Evolutionary conservation across 2,888 invertebrate species (phyloP).

Genomic region (Phorcus lineatus): DNA sequence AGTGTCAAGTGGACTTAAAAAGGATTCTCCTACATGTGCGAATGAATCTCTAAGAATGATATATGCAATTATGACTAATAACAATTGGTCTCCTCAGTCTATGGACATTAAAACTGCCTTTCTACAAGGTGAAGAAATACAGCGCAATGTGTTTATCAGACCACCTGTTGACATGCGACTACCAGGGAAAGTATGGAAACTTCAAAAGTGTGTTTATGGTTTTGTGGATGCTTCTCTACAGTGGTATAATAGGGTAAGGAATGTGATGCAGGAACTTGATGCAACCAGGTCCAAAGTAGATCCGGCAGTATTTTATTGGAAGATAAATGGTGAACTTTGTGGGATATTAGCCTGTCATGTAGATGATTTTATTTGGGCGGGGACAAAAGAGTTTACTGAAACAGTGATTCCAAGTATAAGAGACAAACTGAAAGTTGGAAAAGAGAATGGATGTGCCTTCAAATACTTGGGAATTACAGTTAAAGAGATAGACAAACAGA

Average conservation of each 20-base stretch:
- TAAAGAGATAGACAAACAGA: not conserved
- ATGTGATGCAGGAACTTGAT: not conserved
- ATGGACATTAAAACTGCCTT: conserved; percentile 8
- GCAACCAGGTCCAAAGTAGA: not conserved
- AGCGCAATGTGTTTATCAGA: not conserved
- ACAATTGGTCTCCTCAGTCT: not conserved
- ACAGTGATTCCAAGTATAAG: conserved; percentile 15
- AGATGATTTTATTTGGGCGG: conserved; percentile 29
- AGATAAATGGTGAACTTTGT: not conserved
- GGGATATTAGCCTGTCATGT: conserved; percentile 31
- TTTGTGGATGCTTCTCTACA: conserved; percentile 28
- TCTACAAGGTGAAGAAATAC: conserved; percentile 14
- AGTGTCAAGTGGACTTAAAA: not conserved
- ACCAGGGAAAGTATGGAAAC: not conserved
- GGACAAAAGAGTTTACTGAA: conserved; percentile 7
- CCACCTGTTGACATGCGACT: conserved; percentile 4
- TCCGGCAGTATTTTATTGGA: conserved; percentile 29
- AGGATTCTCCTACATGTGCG: conserved; percentile 24
- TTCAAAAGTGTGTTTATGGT: conserved; percentile 31
- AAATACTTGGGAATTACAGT: conserved; percentile 26
- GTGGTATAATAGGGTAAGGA: conserved; percentile 16
- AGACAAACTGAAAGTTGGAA: conserved; percentile 15
- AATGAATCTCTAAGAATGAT: conserved; percentile 17
- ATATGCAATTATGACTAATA: conserved; percentile 2
- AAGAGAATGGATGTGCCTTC: conserved; percentile 17